These are phyloP conservation scores for Micromys minutus DNA, from an alignment of 2,113 vertebrate genomes.

Conservation along the genomic window DNA sequence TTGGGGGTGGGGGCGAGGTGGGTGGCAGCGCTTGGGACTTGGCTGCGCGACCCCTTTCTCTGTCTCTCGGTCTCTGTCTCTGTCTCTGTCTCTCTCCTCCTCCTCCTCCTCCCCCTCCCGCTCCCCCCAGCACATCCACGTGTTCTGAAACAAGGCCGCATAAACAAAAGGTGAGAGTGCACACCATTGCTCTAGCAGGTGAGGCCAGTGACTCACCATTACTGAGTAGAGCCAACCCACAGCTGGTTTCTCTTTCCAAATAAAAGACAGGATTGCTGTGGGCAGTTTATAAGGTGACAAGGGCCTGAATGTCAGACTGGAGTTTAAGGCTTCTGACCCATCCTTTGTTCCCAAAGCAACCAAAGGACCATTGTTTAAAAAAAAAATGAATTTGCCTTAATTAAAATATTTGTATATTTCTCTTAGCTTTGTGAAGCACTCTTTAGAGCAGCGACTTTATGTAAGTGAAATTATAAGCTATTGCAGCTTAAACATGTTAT, in stretches of 20 bases:
- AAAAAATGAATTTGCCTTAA: conserved; percentile 72
- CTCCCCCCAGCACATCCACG: not conserved
- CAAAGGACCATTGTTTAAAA: conserved; percentile 65
- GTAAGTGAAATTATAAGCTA: conserved; percentile 73
- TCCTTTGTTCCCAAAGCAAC: conserved; percentile 77
- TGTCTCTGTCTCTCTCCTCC: not conserved
- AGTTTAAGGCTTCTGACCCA: conserved; percentile 68
- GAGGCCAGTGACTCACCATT: conserved; percentile 72
- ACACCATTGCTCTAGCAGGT: conserved; percentile 68
- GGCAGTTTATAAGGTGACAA: conserved; percentile 73
- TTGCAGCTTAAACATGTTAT: conserved; percentile 64
- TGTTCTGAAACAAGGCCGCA: conserved; percentile 49
- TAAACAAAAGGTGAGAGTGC: conserved; percentile 77
- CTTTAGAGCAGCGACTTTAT: conserved; percentile 67
- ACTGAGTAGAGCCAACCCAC: conserved; percentile 72
- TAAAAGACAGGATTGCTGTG: conserved; percentile 77
- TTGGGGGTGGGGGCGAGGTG: not conserved
- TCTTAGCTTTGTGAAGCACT: conserved; percentile 67
- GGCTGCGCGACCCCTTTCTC: too few relatives aligned
- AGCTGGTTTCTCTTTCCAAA: conserved; percentile 79
- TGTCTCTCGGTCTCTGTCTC: not conserved
- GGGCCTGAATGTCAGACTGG: conserved; percentile 72
- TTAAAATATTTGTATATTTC: conserved; percentile 80
- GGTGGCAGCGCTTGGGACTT: not conserved
- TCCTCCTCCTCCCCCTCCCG: not conserved